These are phyloP conservation scores for Amphiura filiformis DNA, from an alignment of 35 echinoderm and acorn worm species.

Conservation along the genomic window DNA sequence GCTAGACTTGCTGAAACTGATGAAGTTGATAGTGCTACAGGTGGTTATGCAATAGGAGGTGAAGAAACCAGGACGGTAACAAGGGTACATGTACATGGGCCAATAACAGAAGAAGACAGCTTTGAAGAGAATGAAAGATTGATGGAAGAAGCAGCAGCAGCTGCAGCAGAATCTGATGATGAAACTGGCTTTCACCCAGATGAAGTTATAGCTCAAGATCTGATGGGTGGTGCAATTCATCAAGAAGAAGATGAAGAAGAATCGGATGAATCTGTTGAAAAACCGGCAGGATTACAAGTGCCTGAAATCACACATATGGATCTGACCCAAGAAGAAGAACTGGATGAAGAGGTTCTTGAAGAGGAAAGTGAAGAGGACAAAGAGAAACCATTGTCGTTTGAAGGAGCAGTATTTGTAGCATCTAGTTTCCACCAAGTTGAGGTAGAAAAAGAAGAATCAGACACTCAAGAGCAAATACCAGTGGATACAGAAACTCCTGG, in stretches of 20 bases:
- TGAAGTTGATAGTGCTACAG: constrained; percentile 81
- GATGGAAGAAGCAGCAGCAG: constrained; percentile 24
- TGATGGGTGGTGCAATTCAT: constrained; percentile 2
- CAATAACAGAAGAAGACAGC: constrained; percentile 12
- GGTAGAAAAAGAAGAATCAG: background rate
- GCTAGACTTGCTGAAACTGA: constrained; percentile 36
- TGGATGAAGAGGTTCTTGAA: background rate
- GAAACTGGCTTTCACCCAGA: background rate
- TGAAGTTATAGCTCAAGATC: constrained; percentile 11
- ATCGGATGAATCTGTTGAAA: background rate
- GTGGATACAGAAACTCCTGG: too few relatives aligned
- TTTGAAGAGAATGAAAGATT: constrained; percentile 23
- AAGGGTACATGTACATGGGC: background rate
- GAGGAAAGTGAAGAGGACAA: too few relatives aligned
- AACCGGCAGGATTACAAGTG: background rate
- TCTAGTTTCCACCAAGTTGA: background rate
- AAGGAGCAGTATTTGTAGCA: background rate
- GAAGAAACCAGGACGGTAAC: background rate
- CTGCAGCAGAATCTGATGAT: background rate
- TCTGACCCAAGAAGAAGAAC: background rate
- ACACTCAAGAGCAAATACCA: background rate
- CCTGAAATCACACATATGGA: background rate
- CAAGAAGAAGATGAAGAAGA: background rate
- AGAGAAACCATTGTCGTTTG: background rate
- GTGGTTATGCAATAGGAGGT: constrained; percentile 15